These are phyloP conservation scores for Acronicta alni DNA, from an alignment of 2,888 invertebrate genomes.

Conservation along the genomic window DNA sequence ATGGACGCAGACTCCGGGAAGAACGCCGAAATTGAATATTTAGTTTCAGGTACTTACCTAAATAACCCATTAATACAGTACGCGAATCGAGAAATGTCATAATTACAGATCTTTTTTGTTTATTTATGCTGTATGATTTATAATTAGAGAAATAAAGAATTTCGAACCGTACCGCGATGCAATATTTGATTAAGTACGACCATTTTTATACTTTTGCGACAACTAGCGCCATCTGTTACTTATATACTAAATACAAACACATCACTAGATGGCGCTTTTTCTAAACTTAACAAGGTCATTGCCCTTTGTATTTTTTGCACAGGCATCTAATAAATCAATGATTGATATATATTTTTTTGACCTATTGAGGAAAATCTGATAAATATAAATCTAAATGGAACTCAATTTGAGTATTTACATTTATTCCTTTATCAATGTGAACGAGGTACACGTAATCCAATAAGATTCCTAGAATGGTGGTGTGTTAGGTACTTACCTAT, in stretches of 20 bases:
- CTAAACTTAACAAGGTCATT: constrained; percentile 7
- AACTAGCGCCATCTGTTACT: constrained; percentile 59
- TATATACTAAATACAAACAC: not conserved
- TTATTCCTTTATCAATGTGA: not conserved
- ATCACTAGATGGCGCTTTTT: constrained; percentile 46
- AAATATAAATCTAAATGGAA: not conserved
- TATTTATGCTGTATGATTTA: no score
- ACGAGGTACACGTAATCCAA: no score
- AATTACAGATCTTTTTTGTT: no score
- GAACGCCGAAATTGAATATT: constrained; percentile 98
- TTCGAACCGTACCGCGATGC: no score
- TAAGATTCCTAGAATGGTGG: constrained; percentile 8
- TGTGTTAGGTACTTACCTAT: not conserved
- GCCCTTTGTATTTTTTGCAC: constrained; percentile 15
- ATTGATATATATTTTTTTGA: constrained; percentile 4
- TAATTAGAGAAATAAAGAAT: no score
- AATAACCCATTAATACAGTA: constrained; percentile 20
- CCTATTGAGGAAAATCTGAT: not conserved
- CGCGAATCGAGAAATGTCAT: no score
- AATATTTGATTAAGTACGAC: no score
- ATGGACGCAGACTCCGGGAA: constrained; percentile 98
- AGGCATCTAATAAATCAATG: constrained; percentile 6
- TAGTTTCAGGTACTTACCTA: constrained; percentile 93
- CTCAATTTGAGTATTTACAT: not conserved
- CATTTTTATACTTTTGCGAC: constrained; percentile 4